phyloP scores from a whole-genome alignment of 35 echinoderm and acorn worm species.

The Ophiothrix spiculata region DNA sequence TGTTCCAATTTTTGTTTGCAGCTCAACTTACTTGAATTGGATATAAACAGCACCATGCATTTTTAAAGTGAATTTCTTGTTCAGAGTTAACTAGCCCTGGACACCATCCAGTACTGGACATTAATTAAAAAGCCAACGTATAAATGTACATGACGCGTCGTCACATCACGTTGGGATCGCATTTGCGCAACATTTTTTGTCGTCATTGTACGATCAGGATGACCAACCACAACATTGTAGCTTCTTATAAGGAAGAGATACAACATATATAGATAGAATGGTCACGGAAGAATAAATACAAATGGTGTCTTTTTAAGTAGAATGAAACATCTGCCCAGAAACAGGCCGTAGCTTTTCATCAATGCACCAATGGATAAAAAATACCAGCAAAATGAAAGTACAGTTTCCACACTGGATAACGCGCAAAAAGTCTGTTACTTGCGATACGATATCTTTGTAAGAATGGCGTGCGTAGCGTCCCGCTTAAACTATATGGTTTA shows the following conservation, averaged over 20 bases:
- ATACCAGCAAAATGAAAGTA: slow-evolving; percentile 86
- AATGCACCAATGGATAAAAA: slow-evolving; percentile 91
- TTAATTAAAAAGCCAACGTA: too few species aligned
- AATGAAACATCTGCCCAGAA: not conserved
- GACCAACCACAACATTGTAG: not conserved
- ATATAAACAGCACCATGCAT: too few species aligned
- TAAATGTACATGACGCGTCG: too few species aligned
- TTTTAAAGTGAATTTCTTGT: too few species aligned
- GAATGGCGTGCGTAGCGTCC: slow-evolving; percentile 73
- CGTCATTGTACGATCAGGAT: too few species aligned
- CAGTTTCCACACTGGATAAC: slow-evolving; percentile 74
- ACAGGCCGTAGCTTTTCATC: slow-evolving; percentile 4
- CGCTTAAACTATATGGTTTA: slow-evolving; percentile 11
- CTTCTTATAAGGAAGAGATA: not conserved
- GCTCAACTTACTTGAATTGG: too few species aligned
- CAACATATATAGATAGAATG: too few species aligned
- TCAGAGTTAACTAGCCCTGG: too few species aligned
- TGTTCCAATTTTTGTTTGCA: too few species aligned
- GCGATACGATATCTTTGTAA: slow-evolving; percentile 72
- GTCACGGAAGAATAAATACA: slow-evolving; percentile 3
- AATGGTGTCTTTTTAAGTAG: slow-evolving; percentile 6
- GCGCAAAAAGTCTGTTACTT: slow-evolving; percentile 65
- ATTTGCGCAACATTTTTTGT: too few species aligned
- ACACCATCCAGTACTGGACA: too few species aligned
- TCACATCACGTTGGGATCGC: too few species aligned